phyloP scores from a whole-genome alignment of 2,113 vertebrate species.

The mouse (Mus musculus) region DNA sequence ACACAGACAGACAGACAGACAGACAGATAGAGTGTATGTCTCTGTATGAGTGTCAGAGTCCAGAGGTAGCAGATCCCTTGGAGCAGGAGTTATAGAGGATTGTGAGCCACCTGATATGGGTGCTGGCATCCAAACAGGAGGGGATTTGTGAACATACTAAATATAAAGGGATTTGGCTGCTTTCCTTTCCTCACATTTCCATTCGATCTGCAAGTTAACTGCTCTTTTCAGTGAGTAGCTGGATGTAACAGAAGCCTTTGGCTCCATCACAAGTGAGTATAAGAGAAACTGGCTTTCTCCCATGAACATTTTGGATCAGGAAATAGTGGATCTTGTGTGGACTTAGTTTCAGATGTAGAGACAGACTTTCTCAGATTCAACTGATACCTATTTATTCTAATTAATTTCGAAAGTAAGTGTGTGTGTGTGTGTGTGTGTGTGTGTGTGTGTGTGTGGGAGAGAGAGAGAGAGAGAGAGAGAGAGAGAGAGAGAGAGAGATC shows the following conservation, averaged over 20 bases:
- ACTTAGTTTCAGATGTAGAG: not conserved
- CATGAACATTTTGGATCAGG: not conserved
- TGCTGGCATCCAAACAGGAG: not conserved
- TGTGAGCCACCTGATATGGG: not conserved
- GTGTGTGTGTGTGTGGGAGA: not conserved
- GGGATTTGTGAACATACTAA: not conserved
- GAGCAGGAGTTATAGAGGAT: not conserved
- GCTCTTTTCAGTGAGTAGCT: not conserved
- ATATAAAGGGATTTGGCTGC: not conserved
- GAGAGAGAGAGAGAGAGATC: not conserved
- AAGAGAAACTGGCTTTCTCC: not conserved
- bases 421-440: not conserved
- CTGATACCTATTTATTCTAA: not conserved
- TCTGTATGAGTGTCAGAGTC: not conserved
- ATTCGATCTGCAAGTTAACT: not conserved
- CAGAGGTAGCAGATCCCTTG: not conserved
- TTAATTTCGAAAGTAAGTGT: not conserved
- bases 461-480: not conserved
- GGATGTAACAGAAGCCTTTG: not conserved
- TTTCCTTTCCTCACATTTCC: not conserved
- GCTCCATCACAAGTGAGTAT: not conserved
- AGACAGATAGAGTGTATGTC: not conserved
- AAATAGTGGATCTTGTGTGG: not conserved
- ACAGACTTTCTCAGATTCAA: not conserved
- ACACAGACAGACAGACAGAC: no score